Evolutionary conservation across 2,113 vertebrate species (phyloP).

Genomic region (Columba livia): DNA sequence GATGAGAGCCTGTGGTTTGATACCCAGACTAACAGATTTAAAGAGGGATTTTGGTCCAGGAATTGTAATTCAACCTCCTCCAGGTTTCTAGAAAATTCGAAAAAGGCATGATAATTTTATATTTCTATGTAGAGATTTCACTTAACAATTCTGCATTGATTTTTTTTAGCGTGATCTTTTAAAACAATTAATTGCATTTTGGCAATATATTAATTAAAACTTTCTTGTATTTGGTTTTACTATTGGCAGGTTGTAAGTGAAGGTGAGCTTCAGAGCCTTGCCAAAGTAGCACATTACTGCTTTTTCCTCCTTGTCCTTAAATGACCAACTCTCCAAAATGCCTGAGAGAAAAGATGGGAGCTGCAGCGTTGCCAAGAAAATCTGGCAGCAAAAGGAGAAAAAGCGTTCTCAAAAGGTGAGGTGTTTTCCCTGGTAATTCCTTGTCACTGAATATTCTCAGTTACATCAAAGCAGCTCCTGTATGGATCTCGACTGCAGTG

Average conservation of each 20-base stretch:
- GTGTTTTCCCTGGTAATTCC: background rate
- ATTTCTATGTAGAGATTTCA: background rate
- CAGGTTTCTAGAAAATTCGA: background rate
- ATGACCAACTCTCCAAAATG: background rate
- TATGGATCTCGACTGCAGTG: accelerated
- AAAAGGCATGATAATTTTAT: background rate
- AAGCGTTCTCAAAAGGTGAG: background rate
- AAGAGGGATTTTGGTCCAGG: background rate
- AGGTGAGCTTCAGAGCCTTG: background rate
- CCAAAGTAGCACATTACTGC: background rate
- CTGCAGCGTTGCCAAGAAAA: background rate
- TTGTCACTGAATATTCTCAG: background rate
- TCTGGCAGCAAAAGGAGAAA: background rate
- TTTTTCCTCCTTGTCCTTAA: background rate
- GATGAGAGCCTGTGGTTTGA: background rate
- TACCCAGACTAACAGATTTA: background rate
- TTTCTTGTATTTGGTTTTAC: background rate
- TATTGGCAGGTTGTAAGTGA: background rate
- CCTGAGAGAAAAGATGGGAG: background rate
- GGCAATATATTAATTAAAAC: background rate
- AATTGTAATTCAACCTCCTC: background rate
- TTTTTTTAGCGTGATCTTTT: background rate
- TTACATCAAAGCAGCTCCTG: accelerated
- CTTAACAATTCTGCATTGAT: background rate
- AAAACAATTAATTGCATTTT: background rate